Conservation (phyloP, 2,113 vertebrate genomes). For the Hyperoodon ampullatus region DNA sequence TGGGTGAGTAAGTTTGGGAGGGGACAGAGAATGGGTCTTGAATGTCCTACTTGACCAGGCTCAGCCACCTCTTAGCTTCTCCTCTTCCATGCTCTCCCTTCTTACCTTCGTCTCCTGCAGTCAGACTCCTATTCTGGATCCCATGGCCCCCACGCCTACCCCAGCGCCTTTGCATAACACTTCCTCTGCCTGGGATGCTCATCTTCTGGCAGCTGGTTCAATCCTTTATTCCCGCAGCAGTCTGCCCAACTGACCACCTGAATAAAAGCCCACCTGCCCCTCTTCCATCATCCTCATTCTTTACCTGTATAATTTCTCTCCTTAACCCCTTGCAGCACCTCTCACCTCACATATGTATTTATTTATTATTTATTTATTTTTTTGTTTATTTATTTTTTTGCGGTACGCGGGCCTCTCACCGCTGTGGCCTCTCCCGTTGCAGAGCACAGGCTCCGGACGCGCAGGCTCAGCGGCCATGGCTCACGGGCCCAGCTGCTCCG, state of each 20-base stretch:
- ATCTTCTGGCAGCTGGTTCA: neutral
- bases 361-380: neutral
- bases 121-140: neutral
- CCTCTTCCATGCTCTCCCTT: neutral
- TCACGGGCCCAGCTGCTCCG: too few species aligned
- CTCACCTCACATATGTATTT: neutral
- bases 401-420: too few species aligned
- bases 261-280: too few species aligned
- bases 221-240: neutral
- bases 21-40: neutral
- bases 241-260: neutral
- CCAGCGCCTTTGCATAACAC: neutral
- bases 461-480: too few species aligned
- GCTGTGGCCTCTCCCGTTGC: too few species aligned
- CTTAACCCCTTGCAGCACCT: neutral
- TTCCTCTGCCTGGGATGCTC: neutral
- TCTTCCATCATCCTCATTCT: neutral
- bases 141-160: accelerated
- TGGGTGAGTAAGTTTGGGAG: neutral
- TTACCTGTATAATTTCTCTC: neutral
- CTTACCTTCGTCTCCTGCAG: neutral
- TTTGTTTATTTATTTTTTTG: neutral
- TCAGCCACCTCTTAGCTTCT: neutral
- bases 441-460: too few species aligned
- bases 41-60: neutral